Base-by-base conservation (phyloP, 1,140 invertebrate species). In the Polypedilum vanderplanki region DNA sequence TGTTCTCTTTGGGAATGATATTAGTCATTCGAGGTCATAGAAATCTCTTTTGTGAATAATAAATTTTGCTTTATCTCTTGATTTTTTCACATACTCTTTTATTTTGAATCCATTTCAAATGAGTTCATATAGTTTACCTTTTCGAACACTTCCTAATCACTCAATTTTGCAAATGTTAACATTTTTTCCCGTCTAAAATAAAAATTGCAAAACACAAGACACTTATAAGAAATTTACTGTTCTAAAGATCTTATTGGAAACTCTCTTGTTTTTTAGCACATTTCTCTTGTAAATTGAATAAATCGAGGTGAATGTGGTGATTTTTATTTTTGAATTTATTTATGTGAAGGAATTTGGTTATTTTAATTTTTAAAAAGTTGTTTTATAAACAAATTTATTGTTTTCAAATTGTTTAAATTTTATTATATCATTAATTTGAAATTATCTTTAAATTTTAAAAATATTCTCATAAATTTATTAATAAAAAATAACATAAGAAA, bases 21-120 rank as follows among this genome's bases (percentile, higher is more conserved):
- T 70, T 70, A 70, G 65, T 70, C 65, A 70, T 70, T 70, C 65
- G 65, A 70, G 65, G 65, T 70, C 65, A 70, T 70, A 70, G 65
- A 70, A 70, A 70, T 70, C 65, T 70, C 65, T 70, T 70, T 70
- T 57, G 12, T 57, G 12, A n/a, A n/a, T n/a, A 15, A 46, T 10
- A 10, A 15, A 46, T n/a, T n/a, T 46, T 57, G 12, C n/a, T 57
- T 57, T 57, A 57, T 57, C 46, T 57, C 46, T 12, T 15, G 1
- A 57, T 15, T 57, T 57, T 15, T 57, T n/a, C 3, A 57, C 12
- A 15, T 4, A 57, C 4, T n/a, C 15, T 57, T 57, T 57, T 12
- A 57, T 15, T 57, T 46, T 46, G 9, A 10, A 7, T n/a, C n/a
- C 24, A 33, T 33, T 5, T 33, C 24, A 15, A n/a, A 57, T 57